These are phyloP conservation scores for Peromyscus polionotus DNA, from an alignment of 2,113 vertebrate genomes.

Conservation along the genomic window DNA sequence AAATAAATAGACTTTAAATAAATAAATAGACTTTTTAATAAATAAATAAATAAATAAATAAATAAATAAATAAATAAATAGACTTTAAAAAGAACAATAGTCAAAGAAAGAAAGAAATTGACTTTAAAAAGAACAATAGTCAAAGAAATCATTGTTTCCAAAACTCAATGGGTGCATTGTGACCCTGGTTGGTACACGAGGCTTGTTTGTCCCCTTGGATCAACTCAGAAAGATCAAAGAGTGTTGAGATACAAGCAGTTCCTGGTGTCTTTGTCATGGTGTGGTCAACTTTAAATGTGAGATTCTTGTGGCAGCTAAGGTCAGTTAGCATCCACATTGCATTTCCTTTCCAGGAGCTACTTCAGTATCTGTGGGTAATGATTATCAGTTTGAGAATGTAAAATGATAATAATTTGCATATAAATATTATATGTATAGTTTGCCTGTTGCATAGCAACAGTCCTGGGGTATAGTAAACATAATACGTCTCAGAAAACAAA, in stretches of 20 bases:
- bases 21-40: too few relatives aligned
- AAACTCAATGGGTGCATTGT: neutral
- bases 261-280: neutral
- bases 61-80: neutral
- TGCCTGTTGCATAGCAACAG: neutral
- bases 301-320: neutral
- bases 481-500: neutral
- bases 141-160: neutral
- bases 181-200: neutral
- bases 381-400: neutral
- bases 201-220: neutral
- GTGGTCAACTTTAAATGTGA: neutral
- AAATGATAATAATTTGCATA: neutral
- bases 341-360: neutral
- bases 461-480: neutral
- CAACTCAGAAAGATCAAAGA: neutral
- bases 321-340: too few relatives aligned
- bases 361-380: neutral
- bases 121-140: neutral
- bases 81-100: neutral
- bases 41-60: neutral
- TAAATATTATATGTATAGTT: neutral
- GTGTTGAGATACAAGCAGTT: neutral
- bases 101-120: neutral
- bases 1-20: too few relatives aligned